Conservation (phyloP, 2,888 invertebrate genomes). For the Megaustenia siamemsis region DNA sequence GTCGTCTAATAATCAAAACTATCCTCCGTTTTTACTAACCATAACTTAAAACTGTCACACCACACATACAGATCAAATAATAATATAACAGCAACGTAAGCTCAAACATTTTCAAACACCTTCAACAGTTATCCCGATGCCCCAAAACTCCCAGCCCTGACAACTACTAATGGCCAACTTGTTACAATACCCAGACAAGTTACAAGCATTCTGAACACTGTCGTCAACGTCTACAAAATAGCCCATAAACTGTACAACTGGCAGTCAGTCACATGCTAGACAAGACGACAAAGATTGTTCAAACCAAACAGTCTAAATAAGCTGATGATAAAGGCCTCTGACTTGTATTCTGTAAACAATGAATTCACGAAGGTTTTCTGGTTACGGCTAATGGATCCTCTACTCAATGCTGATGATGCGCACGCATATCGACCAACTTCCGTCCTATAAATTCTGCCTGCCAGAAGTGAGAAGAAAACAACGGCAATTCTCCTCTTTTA, state of each 20-base stretch:
- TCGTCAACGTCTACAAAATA: neutral
- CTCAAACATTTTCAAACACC: neutral
- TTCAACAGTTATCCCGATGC: neutral
- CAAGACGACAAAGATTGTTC: neutral
- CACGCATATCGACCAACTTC: slow-evolving; percentile 50
- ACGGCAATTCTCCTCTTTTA: neutral
- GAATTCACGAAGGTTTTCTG: slow-evolving; percentile 52
- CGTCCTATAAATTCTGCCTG: slow-evolving; percentile 49
- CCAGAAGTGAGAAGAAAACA: slow-evolving; percentile 3
- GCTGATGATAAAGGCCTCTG: neutral
- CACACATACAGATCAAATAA: neutral
- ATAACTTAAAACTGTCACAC: neutral
- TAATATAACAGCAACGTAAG: neutral
- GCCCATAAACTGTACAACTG: neutral
- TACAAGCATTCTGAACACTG: neutral
- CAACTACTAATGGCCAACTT: neutral
- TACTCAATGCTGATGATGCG: slow-evolving; percentile 53
- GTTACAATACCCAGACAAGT: neutral
- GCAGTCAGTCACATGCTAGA: neutral
- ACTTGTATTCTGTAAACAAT: slow-evolving; percentile 46
- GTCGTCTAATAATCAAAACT: no score
- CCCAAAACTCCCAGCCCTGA: neutral
- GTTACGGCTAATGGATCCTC: slow-evolving; percentile 52
- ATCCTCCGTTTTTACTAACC: no score
- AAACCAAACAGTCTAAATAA: neutral